Evolutionary conservation across 1,140 invertebrate genomes (phyloP).

Genomic region (Bursaphelenchus mucronatus): DNA sequence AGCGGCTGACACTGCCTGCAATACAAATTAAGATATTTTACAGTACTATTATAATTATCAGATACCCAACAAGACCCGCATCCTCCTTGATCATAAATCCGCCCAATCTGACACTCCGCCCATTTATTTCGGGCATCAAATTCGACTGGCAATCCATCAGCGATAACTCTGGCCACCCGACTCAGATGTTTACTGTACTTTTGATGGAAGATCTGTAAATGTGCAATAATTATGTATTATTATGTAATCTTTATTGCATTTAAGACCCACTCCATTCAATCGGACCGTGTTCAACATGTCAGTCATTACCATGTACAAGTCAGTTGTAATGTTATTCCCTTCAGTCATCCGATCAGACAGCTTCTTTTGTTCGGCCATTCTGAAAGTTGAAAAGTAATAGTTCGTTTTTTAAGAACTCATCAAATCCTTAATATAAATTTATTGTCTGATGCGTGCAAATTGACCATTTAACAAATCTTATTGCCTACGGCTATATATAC

Average conservation of each 20-base stretch:
- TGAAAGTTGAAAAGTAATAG: background rate
- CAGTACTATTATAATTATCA: background rate
- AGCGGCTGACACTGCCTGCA: conserved; percentile 1
- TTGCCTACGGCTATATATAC: too few species aligned
- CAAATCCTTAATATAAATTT: too few species aligned
- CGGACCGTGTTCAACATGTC: conserved; percentile 12
- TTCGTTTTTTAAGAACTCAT: too few species aligned
- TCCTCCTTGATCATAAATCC: conserved; percentile 19
- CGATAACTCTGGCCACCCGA: background rate
- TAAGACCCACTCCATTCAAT: conserved; percentile 1
- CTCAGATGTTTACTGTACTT: conserved; percentile 11
- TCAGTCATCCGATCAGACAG: conserved; percentile 18
- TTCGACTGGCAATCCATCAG: conserved; percentile 10
- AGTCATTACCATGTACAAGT: background rate
- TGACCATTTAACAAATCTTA: too few species aligned
- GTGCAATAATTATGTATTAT: too few species aligned
- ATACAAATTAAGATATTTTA: background rate
- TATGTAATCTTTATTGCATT: too few species aligned
- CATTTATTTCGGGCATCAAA: conserved; percentile 10
- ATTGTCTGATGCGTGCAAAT: too few species aligned
- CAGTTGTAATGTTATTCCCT: background rate
- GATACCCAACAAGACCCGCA: background rate
- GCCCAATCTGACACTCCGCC: conserved; percentile 14
- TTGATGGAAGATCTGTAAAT: background rate
- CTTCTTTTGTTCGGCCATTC: conserved; percentile 14